Evolutionary conservation across 1,140 invertebrate species (phyloP).

Genomic region (Rhynchophorus ferrugineus): DNA sequence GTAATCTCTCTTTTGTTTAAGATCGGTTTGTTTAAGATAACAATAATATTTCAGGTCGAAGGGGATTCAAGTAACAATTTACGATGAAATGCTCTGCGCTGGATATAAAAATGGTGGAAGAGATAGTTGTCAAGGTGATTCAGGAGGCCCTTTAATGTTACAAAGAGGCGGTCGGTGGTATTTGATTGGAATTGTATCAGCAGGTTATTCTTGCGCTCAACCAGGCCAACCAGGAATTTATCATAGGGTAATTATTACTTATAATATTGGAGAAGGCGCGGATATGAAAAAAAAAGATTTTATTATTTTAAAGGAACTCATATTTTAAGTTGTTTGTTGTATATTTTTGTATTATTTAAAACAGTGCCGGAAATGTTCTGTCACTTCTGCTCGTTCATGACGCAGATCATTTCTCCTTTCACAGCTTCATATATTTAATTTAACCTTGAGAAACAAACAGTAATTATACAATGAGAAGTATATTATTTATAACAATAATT

Average conservation of each 20-base stretch:
- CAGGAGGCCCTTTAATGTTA: slow-evolving; percentile 83
- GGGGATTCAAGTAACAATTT: slow-evolving; percentile 87
- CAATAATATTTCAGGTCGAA: slow-evolving; percentile 48
- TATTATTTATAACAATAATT: too few relatives aligned
- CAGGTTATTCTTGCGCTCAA: slow-evolving; percentile 88
- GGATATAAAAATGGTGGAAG: slow-evolving; percentile 87
- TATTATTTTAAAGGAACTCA: not conserved
- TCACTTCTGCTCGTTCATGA: too few relatives aligned
- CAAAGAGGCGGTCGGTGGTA: slow-evolving; percentile 80
- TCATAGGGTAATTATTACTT: slow-evolving; percentile 68
- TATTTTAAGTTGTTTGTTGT: not conserved
- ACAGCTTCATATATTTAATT: too few relatives aligned
- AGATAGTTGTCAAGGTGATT: slow-evolving; percentile 69
- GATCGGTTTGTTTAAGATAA: not conserved
- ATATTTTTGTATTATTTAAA: too few relatives aligned
- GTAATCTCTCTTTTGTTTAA: not conserved
- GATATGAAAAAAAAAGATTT: not conserved
- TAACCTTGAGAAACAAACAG: too few relatives aligned
- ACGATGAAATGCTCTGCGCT: slow-evolving; percentile 95
- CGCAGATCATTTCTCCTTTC: too few relatives aligned
- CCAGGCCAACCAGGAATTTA: slow-evolving; percentile 89
- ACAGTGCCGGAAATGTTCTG: too few relatives aligned
- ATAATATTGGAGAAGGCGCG: not conserved
- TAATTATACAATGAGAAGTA: too few relatives aligned
- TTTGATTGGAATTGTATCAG: slow-evolving; percentile 84